phyloP scores from a whole-genome alignment of 2,113 vertebrate species.

The Centropus unirufus region DNA sequence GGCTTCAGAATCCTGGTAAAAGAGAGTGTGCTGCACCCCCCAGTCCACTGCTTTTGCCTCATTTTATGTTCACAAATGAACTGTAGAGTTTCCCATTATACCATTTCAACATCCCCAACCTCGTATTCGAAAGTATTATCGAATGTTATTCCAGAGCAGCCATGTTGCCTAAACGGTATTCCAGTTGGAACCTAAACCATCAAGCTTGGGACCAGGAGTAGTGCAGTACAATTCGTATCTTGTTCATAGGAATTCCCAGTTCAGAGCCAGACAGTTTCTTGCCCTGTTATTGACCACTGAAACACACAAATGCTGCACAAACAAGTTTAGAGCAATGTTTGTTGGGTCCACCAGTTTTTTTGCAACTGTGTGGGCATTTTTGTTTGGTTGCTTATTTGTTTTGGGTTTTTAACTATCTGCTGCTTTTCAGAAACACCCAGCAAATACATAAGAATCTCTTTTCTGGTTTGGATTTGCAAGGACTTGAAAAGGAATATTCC shows the following conservation, averaged over 20 bases:
- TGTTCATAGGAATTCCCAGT: background rate
- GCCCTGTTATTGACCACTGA: background rate
- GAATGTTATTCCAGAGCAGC: background rate
- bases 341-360: background rate
- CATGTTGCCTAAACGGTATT: background rate
- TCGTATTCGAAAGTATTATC: background rate
- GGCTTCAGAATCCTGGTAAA: background rate
- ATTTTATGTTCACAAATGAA: background rate
- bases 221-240: background rate
- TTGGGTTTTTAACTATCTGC: background rate
- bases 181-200: background rate
- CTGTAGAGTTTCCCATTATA: background rate
- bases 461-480: background rate
- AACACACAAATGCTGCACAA: background rate
- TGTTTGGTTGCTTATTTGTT: background rate
- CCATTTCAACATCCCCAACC: background rate
- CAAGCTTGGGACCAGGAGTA: background rate
- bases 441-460: background rate
- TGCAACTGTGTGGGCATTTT: background rate
- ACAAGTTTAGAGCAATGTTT: background rate
- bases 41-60: background rate
- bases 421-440: background rate
- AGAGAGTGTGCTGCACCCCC: background rate
- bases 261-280: background rate
- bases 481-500: background rate